Conservation (phyloP, 2,797 vertebrate species). For the Lerista edwardsae region DNA sequence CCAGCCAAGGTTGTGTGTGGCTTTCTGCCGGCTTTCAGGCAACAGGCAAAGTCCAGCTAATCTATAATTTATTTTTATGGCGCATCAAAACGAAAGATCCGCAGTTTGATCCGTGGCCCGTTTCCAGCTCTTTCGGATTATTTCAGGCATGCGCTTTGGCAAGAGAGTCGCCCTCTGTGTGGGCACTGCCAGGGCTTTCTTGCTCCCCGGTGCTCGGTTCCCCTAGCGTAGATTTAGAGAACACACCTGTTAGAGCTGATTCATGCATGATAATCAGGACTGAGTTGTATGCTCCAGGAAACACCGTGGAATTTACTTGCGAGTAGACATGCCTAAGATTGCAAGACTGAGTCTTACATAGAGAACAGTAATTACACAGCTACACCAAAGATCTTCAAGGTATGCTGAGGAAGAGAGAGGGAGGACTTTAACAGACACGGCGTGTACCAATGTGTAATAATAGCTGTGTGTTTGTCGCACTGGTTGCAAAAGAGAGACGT, state of each 20-base stretch:
- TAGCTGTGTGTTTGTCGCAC: constrained; percentile 37
- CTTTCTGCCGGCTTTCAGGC: constrained; percentile 32
- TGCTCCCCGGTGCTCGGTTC: background rate
- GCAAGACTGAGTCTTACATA: too few relatives aligned
- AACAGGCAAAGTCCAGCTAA: constrained; percentile 3
- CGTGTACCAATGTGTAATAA: too few relatives aligned
- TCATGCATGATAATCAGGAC: too few relatives aligned
- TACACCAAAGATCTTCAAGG: too few relatives aligned
- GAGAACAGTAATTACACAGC: background rate
- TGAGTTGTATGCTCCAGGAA: too few relatives aligned
- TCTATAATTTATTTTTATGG: constrained; percentile 48
- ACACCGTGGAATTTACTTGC: too few relatives aligned
- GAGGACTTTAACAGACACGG: too few relatives aligned
- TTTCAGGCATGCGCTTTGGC: background rate
- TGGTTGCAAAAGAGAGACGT: constrained; percentile 49
- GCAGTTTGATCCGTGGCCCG: background rate
- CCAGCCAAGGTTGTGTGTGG: constrained; percentile 29
- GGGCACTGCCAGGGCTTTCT: too few relatives aligned
- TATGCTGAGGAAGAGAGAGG: background rate
- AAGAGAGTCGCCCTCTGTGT: constrained; percentile 35
- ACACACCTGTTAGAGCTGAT: background rate
- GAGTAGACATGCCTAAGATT: too few relatives aligned
- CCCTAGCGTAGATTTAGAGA: constrained; percentile 22
- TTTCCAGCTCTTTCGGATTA: constrained; percentile 15
- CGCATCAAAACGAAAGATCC: background rate